Percentiles rank a stretch among this genome's conserved stretches.
These are phyloP conservation scores for Alaudala cheleensis DNA, from an alignment of 2,113 vertebrate genomes.

Conservation along the genomic window DNA sequence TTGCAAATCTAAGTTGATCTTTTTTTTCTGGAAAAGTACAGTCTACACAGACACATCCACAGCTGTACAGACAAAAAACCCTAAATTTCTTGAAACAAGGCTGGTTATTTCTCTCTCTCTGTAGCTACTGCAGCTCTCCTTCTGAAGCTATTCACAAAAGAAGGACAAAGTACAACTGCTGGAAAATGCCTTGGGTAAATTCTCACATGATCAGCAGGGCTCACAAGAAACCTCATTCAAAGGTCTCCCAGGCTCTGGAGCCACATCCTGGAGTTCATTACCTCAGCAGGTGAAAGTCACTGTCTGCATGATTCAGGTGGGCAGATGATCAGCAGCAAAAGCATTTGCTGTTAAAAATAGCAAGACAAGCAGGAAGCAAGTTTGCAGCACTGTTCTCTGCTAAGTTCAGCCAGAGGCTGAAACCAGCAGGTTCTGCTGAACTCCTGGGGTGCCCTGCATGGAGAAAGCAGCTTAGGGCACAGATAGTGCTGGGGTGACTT, in stretches of 20 bases:
- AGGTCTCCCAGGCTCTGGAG: neutral
- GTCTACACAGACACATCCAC: neutral
- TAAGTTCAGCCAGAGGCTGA: neutral
- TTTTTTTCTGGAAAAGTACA: neutral
- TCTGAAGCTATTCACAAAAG: neutral
- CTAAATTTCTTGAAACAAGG: neutral
- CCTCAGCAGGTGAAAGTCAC: neutral
- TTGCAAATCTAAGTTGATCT: neutral
- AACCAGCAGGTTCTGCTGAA: neutral
- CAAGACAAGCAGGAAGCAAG: neutral
- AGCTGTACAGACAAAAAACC: neutral
- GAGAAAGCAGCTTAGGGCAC: neutral
- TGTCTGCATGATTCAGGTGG: neutral
- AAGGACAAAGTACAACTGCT: neutral
- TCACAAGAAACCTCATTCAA: neutral
- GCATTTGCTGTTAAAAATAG: neutral
- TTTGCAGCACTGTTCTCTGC: rapidly evolving
- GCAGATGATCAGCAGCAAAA: neutral
- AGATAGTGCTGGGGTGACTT: neutral
- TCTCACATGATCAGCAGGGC: neutral
- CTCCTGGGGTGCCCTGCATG: neutral
- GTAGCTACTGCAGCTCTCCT: neutral
- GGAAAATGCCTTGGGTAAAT: neutral
- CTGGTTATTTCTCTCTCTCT: neutral
- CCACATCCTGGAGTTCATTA: neutral